A percentile compares a stretch with the other conserved stretches of the same genome.
phyloP scores from a whole-genome alignment of 2,797 vertebrate genomes.

The Philypnodon macrostomus region DNA sequence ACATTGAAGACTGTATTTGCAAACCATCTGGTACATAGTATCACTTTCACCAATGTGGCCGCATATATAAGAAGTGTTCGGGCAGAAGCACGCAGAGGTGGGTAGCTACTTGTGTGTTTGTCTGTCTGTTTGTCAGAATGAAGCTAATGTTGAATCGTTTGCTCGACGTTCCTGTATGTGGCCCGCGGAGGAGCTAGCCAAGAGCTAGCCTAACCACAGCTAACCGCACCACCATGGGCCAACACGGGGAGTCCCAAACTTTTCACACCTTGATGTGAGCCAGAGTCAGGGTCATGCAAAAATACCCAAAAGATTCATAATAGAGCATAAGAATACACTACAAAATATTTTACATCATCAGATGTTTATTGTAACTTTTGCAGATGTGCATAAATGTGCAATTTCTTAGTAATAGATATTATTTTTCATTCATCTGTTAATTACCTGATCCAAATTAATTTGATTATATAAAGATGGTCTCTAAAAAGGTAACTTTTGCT shows the following conservation, averaged over 20 bases:
- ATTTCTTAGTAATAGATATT: no score
- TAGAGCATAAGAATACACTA: no score
- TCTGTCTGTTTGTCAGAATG: conserved; percentile 24
- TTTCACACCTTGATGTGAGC: conserved; percentile 47
- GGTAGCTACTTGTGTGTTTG: conserved; percentile 11
- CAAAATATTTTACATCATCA: no score
- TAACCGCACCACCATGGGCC: conserved; percentile 47
- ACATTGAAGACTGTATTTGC: conserved; percentile 40
- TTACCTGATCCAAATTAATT: no score
- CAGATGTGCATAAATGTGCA: no score
- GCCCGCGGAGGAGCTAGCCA: conserved; percentile 60
- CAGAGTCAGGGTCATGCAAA: neutral
- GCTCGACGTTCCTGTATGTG: conserved; percentile 58
- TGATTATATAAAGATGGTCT: no score
- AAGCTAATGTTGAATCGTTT: conserved; percentile 46
- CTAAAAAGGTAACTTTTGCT: no score
- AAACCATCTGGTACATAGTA: conserved; percentile 34
- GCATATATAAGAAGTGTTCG: neutral
- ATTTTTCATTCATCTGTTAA: no score
- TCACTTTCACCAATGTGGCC: conserved; percentile 19
- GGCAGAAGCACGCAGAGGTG: conserved; percentile 22
- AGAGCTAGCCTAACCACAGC: conserved; percentile 65
- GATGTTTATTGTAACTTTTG: neutral
- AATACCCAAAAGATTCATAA: neutral
- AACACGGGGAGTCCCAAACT: conserved; percentile 51